A percentile compares a stretch with the other conserved stretches of the same genome.
phyloP scores from a whole-genome alignment of 2,797 vertebrate species.

The Semotilus atromaculatus region DNA sequence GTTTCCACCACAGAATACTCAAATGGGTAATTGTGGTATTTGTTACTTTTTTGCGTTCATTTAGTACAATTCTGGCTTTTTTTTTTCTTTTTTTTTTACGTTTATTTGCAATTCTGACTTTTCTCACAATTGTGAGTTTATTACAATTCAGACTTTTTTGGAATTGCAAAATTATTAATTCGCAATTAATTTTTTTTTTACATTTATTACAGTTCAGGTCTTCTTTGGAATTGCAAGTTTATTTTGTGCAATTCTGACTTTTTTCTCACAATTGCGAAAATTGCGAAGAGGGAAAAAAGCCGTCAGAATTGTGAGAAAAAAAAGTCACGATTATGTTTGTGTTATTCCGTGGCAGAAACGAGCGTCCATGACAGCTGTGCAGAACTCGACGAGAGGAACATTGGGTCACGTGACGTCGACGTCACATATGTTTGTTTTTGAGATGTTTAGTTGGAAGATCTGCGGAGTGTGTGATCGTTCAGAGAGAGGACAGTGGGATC shows the following conservation, averaged over 20 bases:
- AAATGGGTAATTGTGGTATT: fast-evolving
- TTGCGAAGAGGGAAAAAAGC: not conserved
- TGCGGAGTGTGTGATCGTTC: no score
- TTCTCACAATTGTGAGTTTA: not conserved
- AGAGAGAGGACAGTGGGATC: no score
- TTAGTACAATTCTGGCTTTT: no score
- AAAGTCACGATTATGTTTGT: not conserved
- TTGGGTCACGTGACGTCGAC: not conserved
- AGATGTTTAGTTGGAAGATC: no score
- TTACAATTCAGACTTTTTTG: no score
- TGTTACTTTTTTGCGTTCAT: no score
- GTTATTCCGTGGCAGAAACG: not conserved
- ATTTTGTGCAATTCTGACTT: not conserved
- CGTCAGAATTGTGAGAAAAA: no score
- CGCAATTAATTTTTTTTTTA: no score
- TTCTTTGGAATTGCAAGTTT: fast-evolving
- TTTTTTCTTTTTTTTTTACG: no score
- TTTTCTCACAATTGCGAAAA: not conserved
- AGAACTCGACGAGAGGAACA: not conserved
- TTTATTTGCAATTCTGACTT: no score
- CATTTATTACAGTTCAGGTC: no score
- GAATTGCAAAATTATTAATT: no score
- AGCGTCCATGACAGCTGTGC: not conserved
- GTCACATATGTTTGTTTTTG: not conserved
- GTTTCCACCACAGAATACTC: not conserved